These are phyloP conservation scores for Delia radicum DNA, from an alignment of 1,140 invertebrate genomes.

Conservation along the genomic window DNA sequence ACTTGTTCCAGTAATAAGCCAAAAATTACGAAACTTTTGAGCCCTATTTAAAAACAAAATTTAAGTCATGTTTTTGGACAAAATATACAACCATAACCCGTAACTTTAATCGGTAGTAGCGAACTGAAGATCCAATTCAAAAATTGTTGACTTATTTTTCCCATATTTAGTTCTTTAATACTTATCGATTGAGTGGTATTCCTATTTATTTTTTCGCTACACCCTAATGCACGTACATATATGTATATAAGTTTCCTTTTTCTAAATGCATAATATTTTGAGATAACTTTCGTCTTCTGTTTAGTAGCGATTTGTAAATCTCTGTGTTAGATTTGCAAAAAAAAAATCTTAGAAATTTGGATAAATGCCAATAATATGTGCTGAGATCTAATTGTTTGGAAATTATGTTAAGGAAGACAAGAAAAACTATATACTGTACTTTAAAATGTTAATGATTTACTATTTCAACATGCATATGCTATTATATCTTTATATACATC, in stretches of 20 bases:
- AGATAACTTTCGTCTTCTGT: background rate
- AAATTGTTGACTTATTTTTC: too few species aligned
- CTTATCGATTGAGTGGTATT: too few species aligned
- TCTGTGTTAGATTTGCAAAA: background rate
- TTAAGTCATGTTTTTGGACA: too few species aligned
- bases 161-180: too few species aligned
- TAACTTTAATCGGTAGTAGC: too few species aligned
- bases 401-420: background rate
- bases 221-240: too few species aligned
- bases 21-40: too few species aligned
- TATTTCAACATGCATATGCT: background rate
- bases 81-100: too few species aligned
- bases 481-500: background rate
- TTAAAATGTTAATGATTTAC: slow-evolving; percentile 1
- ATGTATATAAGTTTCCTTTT: background rate
- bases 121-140: too few species aligned
- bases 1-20: too few species aligned
- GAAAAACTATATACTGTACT: background rate
- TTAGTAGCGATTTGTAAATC: slow-evolving; percentile 1
- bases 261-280: background rate
- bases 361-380: slow-evolving; percentile 19
- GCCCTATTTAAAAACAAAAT: too few species aligned
- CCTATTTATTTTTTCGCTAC: too few species aligned
- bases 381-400: slow-evolving; percentile 18
- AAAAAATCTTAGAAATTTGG: background rate